phyloP scores from a whole-genome alignment of 2,113 vertebrate species.

The Phaethon lepturus region DNA sequence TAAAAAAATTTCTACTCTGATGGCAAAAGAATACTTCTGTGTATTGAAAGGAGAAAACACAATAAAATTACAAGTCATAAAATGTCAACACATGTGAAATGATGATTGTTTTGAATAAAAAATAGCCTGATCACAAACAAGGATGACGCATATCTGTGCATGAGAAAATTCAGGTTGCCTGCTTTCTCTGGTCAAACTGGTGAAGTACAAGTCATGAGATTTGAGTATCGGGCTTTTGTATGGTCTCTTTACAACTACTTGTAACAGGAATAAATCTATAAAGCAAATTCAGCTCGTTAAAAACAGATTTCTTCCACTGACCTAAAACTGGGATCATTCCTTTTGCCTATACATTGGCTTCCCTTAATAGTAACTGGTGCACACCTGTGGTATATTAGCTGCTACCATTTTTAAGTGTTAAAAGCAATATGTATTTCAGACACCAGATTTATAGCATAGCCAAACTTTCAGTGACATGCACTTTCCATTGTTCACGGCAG shows the following conservation, averaged over 20 bases:
- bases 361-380: neutral
- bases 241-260: neutral
- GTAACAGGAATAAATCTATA: neutral
- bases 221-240: neutral
- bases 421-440: neutral
- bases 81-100: neutral
- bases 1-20: neutral
- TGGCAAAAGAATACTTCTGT: neutral
- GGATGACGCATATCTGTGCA: neutral
- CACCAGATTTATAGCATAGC: neutral
- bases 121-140: neutral
- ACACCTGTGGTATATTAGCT: neutral
- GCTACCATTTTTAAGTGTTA: neutral
- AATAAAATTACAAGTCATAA: neutral
- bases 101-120: neutral
- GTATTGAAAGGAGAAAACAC: neutral
- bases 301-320: neutral
- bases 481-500: constrained; percentile 2
- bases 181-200: neutral
- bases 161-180: neutral
- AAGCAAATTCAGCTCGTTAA: neutral
- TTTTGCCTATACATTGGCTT: neutral
- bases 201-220: neutral
- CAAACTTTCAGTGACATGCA: neutral
- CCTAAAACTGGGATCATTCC: neutral